Evolutionary conservation across 1,140 invertebrate species (phyloP).

Genomic region (Drosophila setifemur): DNA sequence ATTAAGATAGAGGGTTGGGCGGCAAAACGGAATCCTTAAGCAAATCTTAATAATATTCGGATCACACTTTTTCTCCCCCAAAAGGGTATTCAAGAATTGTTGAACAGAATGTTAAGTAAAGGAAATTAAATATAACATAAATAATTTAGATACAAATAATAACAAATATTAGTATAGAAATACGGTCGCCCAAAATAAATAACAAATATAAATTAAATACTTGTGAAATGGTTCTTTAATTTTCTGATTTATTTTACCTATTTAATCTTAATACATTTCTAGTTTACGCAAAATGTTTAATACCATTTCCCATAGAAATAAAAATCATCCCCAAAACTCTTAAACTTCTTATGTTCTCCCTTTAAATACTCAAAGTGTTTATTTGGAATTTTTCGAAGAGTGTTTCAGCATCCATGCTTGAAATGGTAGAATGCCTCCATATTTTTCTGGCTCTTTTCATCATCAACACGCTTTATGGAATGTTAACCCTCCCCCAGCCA

Average conservation of each 20-base stretch:
- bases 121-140: too few relatives aligned
- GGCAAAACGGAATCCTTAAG: conserved; percentile 40
- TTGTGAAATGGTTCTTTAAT: too few relatives aligned
- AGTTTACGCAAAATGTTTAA: background rate
- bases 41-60: conserved; percentile 70
- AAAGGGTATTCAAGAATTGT: background rate
- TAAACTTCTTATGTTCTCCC: background rate
- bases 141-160: background rate
- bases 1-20: conserved; percentile 33
- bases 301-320: background rate
- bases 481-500: conserved; percentile 27
- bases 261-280: background rate
- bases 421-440: background rate
- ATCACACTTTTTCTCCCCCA: conserved; percentile 31
- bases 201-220: too few relatives aligned
- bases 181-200: too few relatives aligned
- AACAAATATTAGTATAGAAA: background rate
- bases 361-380: background rate
- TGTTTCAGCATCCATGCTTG: background rate
- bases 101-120: background rate
- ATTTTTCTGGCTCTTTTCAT: conserved; percentile 10
- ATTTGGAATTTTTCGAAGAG: background rate
- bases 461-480: conserved; percentile 38
- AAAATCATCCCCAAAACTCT: background rate
- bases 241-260: too few relatives aligned